These are phyloP conservation scores for Hofmannophila pseudospretella DNA, from an alignment of 2,888 invertebrate genomes.

Conservation along the genomic window DNA sequence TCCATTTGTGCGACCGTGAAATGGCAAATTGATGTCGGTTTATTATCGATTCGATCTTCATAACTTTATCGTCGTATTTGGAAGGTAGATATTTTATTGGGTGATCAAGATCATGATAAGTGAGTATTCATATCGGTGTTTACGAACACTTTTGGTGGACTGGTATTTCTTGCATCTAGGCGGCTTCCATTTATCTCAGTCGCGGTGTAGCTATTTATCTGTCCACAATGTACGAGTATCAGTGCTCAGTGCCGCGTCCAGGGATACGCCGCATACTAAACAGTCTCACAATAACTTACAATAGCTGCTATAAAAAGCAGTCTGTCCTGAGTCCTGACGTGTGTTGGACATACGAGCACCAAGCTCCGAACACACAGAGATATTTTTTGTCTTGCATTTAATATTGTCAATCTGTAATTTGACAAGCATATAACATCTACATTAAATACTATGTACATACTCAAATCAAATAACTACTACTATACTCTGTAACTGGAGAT, in stretches of 20 bases:
- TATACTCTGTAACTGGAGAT: too few species aligned
- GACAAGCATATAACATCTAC: too few species aligned
- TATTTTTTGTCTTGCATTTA: too few species aligned
- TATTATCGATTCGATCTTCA: constrained; percentile 40
- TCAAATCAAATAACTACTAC: too few species aligned
- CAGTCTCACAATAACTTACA: constrained; percentile 46
- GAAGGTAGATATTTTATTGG: constrained; percentile 31
- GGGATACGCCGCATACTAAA: constrained; percentile 51
- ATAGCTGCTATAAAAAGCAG: constrained; percentile 52
- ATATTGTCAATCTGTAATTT: too few species aligned
- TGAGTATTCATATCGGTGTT: constrained; percentile 27
- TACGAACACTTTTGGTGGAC: constrained; percentile 29
- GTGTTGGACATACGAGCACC: constrained; percentile 23
- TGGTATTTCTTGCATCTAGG: constrained; percentile 23
- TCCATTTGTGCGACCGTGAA: constrained; percentile 29
- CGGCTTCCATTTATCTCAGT: constrained; percentile 40
- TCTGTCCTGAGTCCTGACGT: constrained; percentile 31
- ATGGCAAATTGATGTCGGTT: constrained; percentile 33
- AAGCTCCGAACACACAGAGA: not conserved
- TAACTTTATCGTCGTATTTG: constrained; percentile 34
- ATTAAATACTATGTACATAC: not conserved
- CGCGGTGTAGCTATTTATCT: constrained; percentile 36
- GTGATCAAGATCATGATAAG: constrained; percentile 36
- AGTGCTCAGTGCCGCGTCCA: constrained; percentile 28
- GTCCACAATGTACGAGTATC: constrained; percentile 49